Conservation (phyloP, 2,888 invertebrate species). For the Zonitis immaculata region DNA sequence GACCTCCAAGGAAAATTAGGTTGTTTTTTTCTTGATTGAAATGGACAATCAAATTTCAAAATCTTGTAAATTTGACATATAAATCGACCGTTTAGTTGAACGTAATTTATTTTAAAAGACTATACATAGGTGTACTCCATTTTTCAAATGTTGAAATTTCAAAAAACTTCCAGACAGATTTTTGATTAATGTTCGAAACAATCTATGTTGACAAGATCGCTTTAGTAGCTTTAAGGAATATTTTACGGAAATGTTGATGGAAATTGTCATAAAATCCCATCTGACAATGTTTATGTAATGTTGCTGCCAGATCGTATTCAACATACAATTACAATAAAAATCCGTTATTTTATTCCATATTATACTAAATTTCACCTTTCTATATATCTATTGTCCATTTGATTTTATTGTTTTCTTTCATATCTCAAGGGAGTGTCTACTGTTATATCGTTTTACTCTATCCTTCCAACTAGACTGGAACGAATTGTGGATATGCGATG, state of each 20-base stretch:
- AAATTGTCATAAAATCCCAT: neutral
- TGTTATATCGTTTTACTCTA: too few species aligned
- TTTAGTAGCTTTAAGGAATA: neutral
- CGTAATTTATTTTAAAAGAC: too few species aligned
- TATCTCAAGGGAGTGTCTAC: conserved; percentile 2
- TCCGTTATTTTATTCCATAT: conserved; percentile 5
- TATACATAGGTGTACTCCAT: too few species aligned
- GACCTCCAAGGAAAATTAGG: too few species aligned
- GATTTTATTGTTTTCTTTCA: conserved; percentile 1
- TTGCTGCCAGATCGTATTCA: neutral
- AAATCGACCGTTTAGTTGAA: neutral
- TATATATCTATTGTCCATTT: conserved; percentile 3
- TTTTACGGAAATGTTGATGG: neutral
- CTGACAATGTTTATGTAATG: neutral
- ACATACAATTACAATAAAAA: neutral
- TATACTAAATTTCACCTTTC: neutral
- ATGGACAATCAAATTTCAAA: neutral
- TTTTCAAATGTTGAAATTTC: neutral
- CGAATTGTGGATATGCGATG: too few species aligned
- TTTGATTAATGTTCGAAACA: neutral
- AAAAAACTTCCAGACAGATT: neutral
- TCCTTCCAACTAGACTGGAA: too few species aligned
- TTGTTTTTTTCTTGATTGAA: too few species aligned
- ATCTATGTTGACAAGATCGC: neutral
- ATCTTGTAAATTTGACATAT: too few species aligned